Base-by-base conservation (phyloP, 2,113 vertebrate species). In the Fulmarus glacialis region DNA sequence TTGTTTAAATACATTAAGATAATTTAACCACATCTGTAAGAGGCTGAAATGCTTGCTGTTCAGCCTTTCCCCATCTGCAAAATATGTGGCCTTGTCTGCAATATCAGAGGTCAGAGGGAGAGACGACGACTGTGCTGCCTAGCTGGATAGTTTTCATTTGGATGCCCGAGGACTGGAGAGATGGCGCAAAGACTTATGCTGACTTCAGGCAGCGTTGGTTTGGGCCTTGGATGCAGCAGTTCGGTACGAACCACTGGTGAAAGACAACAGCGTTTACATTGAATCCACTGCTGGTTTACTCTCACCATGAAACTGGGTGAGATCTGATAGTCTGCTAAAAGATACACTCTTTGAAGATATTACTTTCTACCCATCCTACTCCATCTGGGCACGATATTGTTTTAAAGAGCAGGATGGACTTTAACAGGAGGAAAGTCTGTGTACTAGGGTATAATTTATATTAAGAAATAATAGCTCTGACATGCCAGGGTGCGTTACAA, bases 1-100 rank as follows among this genome's bases (percentile, higher is more conserved):
- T 96, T 93, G 84, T 94, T 97, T 94, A 94, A 97, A 88, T 81
- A 95, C 78, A 86, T 94, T 91, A 95, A 97, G 92, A 95, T 95
- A 92, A 87, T 79, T 95, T 87, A 89, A 87, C 88, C 89, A 89
- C 73, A 91, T 96, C 83, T 92, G 89, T 93, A 87, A 90, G 53
- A 88, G 67, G 71, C 74, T 18, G 20, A 91, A 93, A 81, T 47
- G 29, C 82, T 80, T 85, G 63, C 84, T 85, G 29, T 66, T 95
- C 59, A 70, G 81, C 58, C 36, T 94, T 85, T 73, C 23, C 29
- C 11, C 1, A 2, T 58, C 82, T 88, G 75, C 71, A 89, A 64
- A 96, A 83, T 94, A 43, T 91, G 93, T 81, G 79, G 89, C 93
- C 79, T 91, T 30, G 15, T 91, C 74, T 80, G 50, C n/a, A 66